Conservation (phyloP, 1,140 invertebrate genomes). For the Cydia splendana region DNA sequence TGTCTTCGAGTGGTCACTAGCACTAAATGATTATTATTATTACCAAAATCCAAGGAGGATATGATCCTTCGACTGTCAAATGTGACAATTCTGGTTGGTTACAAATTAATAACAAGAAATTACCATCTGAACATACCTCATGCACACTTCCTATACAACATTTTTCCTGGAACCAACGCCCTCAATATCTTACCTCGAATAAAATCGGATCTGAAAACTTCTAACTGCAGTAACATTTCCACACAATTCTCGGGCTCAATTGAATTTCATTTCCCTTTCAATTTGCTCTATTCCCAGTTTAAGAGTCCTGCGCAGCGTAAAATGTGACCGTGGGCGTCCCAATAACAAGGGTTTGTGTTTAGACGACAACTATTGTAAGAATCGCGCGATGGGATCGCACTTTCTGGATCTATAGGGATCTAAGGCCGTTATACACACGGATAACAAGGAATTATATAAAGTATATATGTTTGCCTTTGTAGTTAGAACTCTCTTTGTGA, state of each 20-base stretch:
- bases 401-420: conserved; percentile 63
- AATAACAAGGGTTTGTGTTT: conserved; percentile 74
- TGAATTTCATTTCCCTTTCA: conserved; percentile 19
- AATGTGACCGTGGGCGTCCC: conserved; percentile 63
- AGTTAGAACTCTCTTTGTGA: no score
- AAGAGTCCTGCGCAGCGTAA: conserved; percentile 43
- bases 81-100: no score
- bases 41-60: no score
- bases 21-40: no score
- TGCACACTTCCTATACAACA: no score
- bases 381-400: conserved; percentile 53
- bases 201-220: background rate
- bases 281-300: conserved; percentile 19
- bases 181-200: background rate
- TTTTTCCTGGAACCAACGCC: no score
- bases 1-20: no score
- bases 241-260: conserved; percentile 12
- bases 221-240: conserved; percentile 2
- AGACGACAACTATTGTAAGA: conserved; percentile 72
- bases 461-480: no score
- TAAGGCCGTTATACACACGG: conserved; percentile 22
- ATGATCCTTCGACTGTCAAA: no score
- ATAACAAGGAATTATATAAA: background rate
- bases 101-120: no score
- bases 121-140: no score